Evolutionary conservation across 2,113 vertebrate genomes (phyloP), one percentile per base, ranked within the genome.

Genomic region (Austrofundulus limnaeus): DNA sequence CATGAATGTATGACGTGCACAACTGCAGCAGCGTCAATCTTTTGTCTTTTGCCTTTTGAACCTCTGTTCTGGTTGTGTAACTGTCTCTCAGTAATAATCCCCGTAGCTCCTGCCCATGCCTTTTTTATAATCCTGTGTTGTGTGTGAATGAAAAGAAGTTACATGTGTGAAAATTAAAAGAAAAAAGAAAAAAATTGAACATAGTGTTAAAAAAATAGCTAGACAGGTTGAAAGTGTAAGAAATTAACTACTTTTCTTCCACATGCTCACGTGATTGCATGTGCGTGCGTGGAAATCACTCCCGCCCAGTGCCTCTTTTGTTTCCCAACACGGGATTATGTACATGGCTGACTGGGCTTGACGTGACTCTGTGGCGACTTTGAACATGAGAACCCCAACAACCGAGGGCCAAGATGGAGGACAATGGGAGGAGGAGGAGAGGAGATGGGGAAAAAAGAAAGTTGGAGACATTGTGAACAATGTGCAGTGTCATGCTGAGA

Each of bases 31-130:
- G 31, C 31, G 38, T 38, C 12, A 20, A 19, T 20, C 21, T 17
- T 20, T 37, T 21, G 14, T n/a, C 5, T 19, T 38, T 54, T 54
- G 31, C 31, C 31, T 14, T 11, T 34, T 52, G 50, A 52, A 52
- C 25, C 20, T 75, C 51, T 60, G 51, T 62, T 64, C 67, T 75
- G 75, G 73, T 85, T 86, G 73, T 83, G 74, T 85, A 86, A 89
- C 72, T 63, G 51, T 83, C 79, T 83, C 81, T 56, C 72, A 87
- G 78, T 85, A 81, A 82, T 81, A 79, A 85, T 79, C 78, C 78
- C 60, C 12, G 54, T 38, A 66, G 70, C 80, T 81, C 66, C 79
- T 43, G 11, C 80, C 74, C 83, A 76, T 49, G 57, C 23, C 61
- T 23, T 53, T n/a, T 66, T 31, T 54, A 43, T 83, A 80, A 88